Evolutionary conservation across 2,797 vertebrate species (phyloP).

Genomic region (Yasuhikotakia modesta): DNA sequence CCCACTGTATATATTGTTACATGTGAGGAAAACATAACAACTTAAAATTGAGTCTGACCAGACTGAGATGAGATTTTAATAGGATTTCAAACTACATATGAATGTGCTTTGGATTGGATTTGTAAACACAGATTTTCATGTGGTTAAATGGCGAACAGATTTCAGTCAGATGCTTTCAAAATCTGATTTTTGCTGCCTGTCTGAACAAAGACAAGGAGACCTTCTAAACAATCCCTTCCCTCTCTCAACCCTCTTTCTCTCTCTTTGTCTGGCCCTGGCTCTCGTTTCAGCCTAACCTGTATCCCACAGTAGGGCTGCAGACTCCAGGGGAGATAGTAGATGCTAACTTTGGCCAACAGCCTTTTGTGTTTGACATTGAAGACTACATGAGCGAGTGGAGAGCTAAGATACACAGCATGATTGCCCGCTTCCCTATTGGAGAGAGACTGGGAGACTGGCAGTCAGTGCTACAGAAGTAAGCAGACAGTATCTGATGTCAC

Average conservation of each 20-base stretch:
- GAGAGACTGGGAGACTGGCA: slow-evolving; percentile 97
- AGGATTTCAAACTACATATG: too few species aligned
- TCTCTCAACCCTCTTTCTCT: background rate
- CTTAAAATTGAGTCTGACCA: too few species aligned
- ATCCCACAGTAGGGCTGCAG: slow-evolving; percentile 96
- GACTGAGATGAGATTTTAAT: too few species aligned
- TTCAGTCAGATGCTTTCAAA: too few species aligned
- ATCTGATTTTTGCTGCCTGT: background rate
- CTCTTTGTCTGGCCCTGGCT: background rate
- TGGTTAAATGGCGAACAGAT: too few species aligned
- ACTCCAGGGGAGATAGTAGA: slow-evolving; percentile 97
- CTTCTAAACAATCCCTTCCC: slow-evolving; percentile 4
- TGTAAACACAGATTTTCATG: too few species aligned
- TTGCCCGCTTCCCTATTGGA: slow-evolving; percentile 92
- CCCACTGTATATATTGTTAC: too few species aligned
- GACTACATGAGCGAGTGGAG: slow-evolving; percentile 99
- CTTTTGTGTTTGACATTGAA: slow-evolving; percentile 97
- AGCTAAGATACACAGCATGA: slow-evolving; percentile 94
- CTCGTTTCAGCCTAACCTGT: slow-evolving; percentile 88
- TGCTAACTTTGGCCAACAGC: slow-evolving; percentile 97
- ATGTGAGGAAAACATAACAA: too few species aligned
- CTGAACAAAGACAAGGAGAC: background rate
- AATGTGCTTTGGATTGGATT: too few species aligned
- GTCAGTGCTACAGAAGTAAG: slow-evolving; percentile 92
- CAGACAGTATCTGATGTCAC: background rate